Evolutionary conservation across 2,888 invertebrate genomes (phyloP).

Genomic region (Bursaphelenchus okinawaensis): DNA sequence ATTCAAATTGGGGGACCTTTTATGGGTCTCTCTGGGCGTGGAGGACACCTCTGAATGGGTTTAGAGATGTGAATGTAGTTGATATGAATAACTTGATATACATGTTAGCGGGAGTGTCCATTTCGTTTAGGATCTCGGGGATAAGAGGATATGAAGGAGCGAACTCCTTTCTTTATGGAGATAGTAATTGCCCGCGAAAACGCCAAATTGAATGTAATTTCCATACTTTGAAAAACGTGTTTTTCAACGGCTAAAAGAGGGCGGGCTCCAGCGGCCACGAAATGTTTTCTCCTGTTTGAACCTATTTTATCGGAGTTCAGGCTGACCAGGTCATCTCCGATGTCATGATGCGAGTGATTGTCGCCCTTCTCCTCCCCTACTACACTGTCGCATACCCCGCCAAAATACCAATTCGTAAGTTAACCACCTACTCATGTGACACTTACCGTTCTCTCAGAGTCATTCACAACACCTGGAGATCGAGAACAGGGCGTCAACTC

Average conservation of each 20-base stretch:
- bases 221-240: background rate
- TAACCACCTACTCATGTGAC: background rate
- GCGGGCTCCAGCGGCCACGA: background rate
- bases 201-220: constrained; percentile 21
- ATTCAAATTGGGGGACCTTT: background rate
- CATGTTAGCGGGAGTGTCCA: background rate
- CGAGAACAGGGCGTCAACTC: constrained; percentile 37
- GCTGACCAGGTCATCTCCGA: background rate
- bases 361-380: background rate
- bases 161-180: background rate
- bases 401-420: constrained; percentile 41
- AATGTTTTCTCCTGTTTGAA: background rate
- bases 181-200: constrained; percentile 21
- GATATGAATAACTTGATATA: background rate
- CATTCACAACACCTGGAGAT: constrained; percentile 48
- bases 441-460: constrained; percentile 25
- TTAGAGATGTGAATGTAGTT: background rate
- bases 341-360: background rate
- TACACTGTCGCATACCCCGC: constrained; percentile 30
- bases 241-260: background rate
- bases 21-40: background rate
- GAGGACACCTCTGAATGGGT: background rate
- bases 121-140: background rate
- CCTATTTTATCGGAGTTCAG: background rate
- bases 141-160: background rate